Evolutionary conservation across 2,113 vertebrate genomes (phyloP).

Genomic region (Chaetodon auriga): DNA sequence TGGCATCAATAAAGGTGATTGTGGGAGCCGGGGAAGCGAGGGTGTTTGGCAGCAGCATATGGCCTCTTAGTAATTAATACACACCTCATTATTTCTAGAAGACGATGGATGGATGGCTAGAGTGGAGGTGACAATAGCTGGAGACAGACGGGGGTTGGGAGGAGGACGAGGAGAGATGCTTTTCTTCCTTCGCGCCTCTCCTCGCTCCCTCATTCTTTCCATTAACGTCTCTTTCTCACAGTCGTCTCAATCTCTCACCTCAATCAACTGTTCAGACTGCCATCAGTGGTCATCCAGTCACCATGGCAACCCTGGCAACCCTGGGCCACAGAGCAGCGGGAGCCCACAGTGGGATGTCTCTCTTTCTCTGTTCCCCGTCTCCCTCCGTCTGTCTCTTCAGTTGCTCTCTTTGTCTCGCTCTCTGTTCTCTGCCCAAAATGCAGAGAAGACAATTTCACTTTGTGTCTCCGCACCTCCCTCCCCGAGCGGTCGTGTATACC

Average conservation of each 20-base stretch:
- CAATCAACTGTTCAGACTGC: constrained; percentile 63
- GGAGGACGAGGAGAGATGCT: constrained; percentile 1
- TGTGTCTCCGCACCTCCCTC: constrained; percentile 32
- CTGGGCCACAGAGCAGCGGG: constrained; percentile 53
- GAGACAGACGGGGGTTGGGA: constrained; percentile 1
- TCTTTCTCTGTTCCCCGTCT: constrained; percentile 32
- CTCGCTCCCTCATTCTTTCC: constrained; percentile 7
- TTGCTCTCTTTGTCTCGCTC: constrained; percentile 19
- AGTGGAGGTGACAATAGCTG: constrained; percentile 54
- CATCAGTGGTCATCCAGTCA: constrained; percentile 72
- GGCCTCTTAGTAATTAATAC: constrained; percentile 70
- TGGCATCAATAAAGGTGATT: constrained; percentile 33
- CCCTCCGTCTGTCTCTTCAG: constrained; percentile 19
- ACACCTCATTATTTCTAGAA: constrained; percentile 70
- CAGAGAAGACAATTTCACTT: constrained; percentile 7
- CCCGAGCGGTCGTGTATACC: constrained; percentile 7
- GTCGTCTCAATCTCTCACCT: constrained; percentile 42
- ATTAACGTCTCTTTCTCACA: constrained; percentile 9
- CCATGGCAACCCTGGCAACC: constrained; percentile 77
- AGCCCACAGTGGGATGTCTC: constrained; percentile 55
- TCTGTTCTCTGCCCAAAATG: constrained; percentile 22
- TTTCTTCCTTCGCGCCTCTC: neutral
- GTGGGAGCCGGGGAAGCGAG: constrained; percentile 20
- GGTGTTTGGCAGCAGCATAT: constrained; percentile 58
- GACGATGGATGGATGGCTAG: constrained; percentile 54